Evolutionary conservation across 2,888 invertebrate genomes (phyloP).

Genomic region (Acronicta psi): DNA sequence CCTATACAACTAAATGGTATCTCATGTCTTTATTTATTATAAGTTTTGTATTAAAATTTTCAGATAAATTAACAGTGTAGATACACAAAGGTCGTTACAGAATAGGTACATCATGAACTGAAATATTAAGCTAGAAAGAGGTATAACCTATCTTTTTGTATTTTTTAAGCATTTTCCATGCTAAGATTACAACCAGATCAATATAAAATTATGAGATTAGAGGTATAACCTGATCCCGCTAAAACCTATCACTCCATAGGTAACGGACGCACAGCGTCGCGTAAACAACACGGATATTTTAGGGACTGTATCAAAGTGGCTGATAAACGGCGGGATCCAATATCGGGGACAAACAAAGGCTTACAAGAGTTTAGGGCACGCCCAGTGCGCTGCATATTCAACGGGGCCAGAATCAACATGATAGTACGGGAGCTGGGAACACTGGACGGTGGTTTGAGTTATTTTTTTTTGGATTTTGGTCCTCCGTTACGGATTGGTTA

Average conservation of each 20-base stretch:
- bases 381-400: constrained; percentile 86
- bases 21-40: too few relatives aligned
- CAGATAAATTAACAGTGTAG: too few relatives aligned
- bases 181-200: too few relatives aligned
- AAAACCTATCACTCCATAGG: constrained; percentile 51
- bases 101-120: too few relatives aligned
- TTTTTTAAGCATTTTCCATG: too few relatives aligned
- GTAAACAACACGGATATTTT: constrained; percentile 73
- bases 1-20: too few relatives aligned
- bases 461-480: too few relatives aligned
- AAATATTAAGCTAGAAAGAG: too few relatives aligned
- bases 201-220: too few relatives aligned
- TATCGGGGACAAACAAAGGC: constrained; percentile 86
- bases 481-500: not conserved
- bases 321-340: constrained; percentile 82
- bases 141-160: too few relatives aligned
- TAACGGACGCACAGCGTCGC: constrained; percentile 49
- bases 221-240: not conserved
- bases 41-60: too few relatives aligned
- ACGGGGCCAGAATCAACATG: constrained; percentile 76
- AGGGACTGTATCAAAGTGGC: constrained; percentile 76
- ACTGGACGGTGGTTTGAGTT: constrained; percentile 10
- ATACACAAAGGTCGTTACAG: too few relatives aligned
- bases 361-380: constrained; percentile 87
- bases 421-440: constrained; percentile 45